A percentile compares a stretch with the other conserved stretches of the same genome.
These are phyloP conservation scores for Macrosiphum euphorbiae DNA, from an alignment of 2,888 invertebrate genomes.

Conservation along the genomic window DNA sequence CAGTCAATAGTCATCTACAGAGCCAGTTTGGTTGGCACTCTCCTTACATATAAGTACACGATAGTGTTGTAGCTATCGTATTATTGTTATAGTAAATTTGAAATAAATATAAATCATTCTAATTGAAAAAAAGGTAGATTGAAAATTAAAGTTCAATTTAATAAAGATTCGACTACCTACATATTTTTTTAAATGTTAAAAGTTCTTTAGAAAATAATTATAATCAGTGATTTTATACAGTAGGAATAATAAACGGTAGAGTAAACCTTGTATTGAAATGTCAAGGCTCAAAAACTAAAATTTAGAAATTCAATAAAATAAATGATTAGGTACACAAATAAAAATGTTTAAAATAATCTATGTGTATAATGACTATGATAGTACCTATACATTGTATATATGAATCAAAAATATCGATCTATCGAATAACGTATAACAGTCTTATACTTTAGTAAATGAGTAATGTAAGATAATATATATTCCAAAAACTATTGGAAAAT, in stretches of 20 bases:
- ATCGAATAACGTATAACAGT: neutral
- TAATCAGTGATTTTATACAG: neutral
- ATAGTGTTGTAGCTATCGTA: neutral
- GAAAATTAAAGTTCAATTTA: neutral
- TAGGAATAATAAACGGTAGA: neutral
- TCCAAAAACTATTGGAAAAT: too few species aligned
- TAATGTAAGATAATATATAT: neutral
- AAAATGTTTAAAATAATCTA: neutral
- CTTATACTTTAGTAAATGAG: neutral
- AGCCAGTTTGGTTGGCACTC: neutral
- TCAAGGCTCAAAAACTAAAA: neutral
- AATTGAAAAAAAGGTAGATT: neutral
- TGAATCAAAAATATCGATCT: neutral
- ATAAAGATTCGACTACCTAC: neutral
- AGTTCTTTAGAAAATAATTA: conserved; percentile 8
- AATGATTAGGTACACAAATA: neutral
- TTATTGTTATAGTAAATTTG: neutral
- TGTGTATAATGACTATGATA: neutral
- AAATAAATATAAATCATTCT: neutral
- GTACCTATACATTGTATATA: neutral
- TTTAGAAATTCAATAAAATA: neutral
- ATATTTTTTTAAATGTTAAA: neutral
- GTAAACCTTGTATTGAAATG: neutral
- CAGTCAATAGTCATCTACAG: neutral
- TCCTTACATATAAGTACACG: neutral